phyloP scores from a whole-genome alignment of 2,797 vertebrate genomes.

The Enteromius mattozi region DNA sequence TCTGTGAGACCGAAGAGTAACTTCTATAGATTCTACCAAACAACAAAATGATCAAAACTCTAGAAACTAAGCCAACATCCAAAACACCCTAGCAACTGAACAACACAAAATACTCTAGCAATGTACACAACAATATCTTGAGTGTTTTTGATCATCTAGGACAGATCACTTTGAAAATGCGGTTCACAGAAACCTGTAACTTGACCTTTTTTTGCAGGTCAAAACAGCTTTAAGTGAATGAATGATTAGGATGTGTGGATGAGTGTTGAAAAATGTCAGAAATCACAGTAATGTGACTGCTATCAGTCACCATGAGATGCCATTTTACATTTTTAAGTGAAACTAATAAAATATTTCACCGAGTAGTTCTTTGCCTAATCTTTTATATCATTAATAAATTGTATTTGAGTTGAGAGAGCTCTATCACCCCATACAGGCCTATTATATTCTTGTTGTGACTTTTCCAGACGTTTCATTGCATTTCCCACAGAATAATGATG shows the following conservation, averaged over 20 bases:
- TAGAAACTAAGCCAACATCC: no score
- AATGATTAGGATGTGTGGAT: neutral
- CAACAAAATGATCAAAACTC: neutral
- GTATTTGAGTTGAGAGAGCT: neutral
- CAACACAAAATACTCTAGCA: neutral
- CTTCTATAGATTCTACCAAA: neutral
- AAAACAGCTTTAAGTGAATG: neutral
- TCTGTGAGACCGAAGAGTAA: no score
- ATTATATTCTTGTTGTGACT: neutral
- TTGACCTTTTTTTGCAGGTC: neutral
- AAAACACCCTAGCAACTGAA: no score
- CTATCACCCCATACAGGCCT: no score
- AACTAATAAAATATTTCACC: neutral
- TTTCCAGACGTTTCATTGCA: neutral
- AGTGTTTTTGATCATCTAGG: neutral
- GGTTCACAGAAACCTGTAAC: neutral
- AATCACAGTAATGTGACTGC: neutral
- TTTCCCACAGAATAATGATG: conserved; percentile 39
- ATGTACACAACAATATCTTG: neutral
- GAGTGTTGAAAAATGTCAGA: neutral
- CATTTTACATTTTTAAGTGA: neutral
- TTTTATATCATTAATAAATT: neutral
- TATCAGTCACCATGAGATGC: neutral
- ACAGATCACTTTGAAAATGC: neutral
- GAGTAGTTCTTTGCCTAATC: neutral